Evolutionary conservation across 1,140 invertebrate genomes (phyloP).

Genomic region (Drosophila ercepeae): DNA sequence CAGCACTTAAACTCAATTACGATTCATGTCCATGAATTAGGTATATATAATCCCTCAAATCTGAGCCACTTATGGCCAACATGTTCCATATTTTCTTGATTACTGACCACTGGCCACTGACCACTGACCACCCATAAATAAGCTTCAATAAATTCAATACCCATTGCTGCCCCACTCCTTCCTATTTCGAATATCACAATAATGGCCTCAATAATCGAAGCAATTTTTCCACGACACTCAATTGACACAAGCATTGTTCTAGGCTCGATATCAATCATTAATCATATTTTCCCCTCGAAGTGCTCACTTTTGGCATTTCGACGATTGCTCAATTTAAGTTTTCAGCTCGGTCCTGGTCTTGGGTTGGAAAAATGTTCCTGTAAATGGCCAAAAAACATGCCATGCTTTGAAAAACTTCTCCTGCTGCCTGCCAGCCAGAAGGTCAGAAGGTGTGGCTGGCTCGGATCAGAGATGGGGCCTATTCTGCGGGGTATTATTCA

Average conservation of each 20-base stretch:
- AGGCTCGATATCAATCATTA: slow-evolving; percentile 31
- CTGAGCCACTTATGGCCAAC: slow-evolving; percentile 19
- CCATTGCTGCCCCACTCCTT: slow-evolving; percentile 5
- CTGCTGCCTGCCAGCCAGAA: no score
- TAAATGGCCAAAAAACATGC: slow-evolving; percentile 39
- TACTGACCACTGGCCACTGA: not conserved
- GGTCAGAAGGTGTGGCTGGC: slow-evolving; percentile 17
- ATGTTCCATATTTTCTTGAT: slow-evolving; percentile 8
- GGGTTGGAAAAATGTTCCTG: slow-evolving; percentile 13
- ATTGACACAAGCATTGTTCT: slow-evolving; percentile 57
- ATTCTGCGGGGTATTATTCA: not conserved
- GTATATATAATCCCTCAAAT: slow-evolving; percentile 25
- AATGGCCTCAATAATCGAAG: slow-evolving; percentile 51
- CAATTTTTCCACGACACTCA: slow-evolving; percentile 49
- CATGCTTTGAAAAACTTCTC: slow-evolving; percentile 18
- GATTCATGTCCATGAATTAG: slow-evolving; percentile 8
- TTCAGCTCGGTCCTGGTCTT: slow-evolving; percentile 12
- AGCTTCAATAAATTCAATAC: slow-evolving; percentile 50
- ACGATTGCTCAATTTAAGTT: slow-evolving; percentile 46
- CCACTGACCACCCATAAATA: slow-evolving; percentile 20
- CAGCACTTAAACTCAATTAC: slow-evolving; percentile 12
- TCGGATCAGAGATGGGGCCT: not conserved
- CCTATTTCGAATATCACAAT: slow-evolving; percentile 23
- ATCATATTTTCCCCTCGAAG: slow-evolving; percentile 42
- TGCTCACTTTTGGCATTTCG: slow-evolving; percentile 8